A percentile compares a stretch with the other conserved stretches of the same genome.
These are phyloP conservation scores for Gryon sp. DNA, from an alignment of 1,140 invertebrate species.

Conservation along the genomic window DNA sequence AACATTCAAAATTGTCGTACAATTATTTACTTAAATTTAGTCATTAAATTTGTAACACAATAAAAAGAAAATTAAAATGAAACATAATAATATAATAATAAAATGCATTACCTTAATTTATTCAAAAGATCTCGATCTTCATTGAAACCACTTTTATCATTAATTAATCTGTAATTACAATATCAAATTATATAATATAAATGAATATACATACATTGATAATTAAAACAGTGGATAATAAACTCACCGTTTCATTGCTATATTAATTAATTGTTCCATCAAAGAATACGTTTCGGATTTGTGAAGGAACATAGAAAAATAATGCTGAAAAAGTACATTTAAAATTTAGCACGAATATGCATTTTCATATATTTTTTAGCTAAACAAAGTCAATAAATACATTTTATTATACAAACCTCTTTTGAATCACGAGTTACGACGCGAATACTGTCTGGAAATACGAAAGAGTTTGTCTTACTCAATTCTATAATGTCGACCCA, in stretches of 20 bases:
- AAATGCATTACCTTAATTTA: conserved; percentile 85
- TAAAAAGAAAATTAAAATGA: neutral
- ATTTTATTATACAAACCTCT: too few species aligned
- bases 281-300: conserved; percentile 93
- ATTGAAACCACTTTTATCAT: conserved; percentile 90
- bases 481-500: conserved; percentile 90
- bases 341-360: neutral
- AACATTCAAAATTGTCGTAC: too few species aligned
- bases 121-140: conserved; percentile 90
- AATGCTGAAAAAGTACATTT: conserved; percentile 82
- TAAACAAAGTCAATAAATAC: too few species aligned
- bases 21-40: conserved; percentile 6
- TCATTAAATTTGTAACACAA: neutral
- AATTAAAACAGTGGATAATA: conserved; percentile 17
- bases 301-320: conserved; percentile 94
- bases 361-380: too few species aligned
- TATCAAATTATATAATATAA: conserved; percentile 24
- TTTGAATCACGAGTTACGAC: conserved; percentile 90
- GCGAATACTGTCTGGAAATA: conserved; percentile 93
- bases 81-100: conserved; percentile 6
- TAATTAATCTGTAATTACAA: conserved; percentile 84
- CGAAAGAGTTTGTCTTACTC: conserved; percentile 86
- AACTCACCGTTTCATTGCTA: conserved; percentile 94
- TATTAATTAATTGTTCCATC: conserved; percentile 97
- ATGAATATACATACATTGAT: conserved; percentile 37